A percentile compares a stretch with the other conserved stretches of the same genome.
phyloP scores from a whole-genome alignment of 2,888 invertebrate species.

The Philaethria dido region DNA sequence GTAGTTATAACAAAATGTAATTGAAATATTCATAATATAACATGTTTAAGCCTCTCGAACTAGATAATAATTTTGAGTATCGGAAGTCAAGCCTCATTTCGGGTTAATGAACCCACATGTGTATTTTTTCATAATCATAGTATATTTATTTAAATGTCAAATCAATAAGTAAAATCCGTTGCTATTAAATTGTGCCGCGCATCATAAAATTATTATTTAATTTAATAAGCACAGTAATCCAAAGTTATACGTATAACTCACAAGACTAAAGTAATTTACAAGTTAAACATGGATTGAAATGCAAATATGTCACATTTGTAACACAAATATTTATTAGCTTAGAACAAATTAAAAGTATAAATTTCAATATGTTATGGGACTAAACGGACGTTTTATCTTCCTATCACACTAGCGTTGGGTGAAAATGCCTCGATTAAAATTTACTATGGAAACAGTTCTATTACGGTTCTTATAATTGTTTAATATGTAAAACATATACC shows the following conservation, averaged over 20 bases:
- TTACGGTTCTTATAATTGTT: background rate
- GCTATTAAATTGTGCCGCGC: background rate
- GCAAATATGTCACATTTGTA: constrained; percentile 49
- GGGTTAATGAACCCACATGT: background rate
- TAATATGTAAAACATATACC: background rate
- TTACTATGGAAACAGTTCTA: background rate
- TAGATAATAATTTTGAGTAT: constrained; percentile 16
- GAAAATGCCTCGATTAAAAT: constrained; percentile 45
- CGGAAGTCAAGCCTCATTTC: constrained; percentile 10
- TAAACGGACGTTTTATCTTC: constrained; percentile 54
- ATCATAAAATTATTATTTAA: constrained; percentile 41
- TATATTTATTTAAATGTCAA: constrained; percentile 18
- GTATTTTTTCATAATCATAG: background rate
- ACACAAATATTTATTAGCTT: constrained; percentile 72
- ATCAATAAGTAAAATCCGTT: constrained; percentile 11
- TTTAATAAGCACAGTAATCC: constrained; percentile 50
- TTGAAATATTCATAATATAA: constrained; percentile 16
- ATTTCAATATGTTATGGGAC: constrained; percentile 63
- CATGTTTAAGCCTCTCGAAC: constrained; percentile 15
- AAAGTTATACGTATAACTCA: constrained; percentile 36
- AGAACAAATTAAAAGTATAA: constrained; percentile 74
- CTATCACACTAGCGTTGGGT: constrained; percentile 20
- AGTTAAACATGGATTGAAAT: constrained; percentile 31
- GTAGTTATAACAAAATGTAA: background rate
- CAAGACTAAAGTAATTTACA: constrained; percentile 28